A percentile compares a stretch with the other conserved stretches of the same genome.
phyloP scores from a whole-genome alignment of 2,797 vertebrate genomes.

The Hephaestus fuliginosus region DNA sequence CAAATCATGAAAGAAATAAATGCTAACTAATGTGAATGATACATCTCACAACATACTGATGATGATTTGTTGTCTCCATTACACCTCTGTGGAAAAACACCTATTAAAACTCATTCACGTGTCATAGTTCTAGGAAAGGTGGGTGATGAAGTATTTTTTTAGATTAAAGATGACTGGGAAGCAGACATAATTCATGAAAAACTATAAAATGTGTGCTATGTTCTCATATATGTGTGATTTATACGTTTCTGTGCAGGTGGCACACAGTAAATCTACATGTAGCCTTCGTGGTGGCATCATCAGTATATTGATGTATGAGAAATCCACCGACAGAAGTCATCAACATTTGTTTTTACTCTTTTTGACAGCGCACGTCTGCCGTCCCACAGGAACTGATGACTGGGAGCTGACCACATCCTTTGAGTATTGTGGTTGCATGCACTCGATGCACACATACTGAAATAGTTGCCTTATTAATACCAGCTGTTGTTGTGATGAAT shows the following conservation, averaged over 20 bases:
- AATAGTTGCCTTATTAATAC: slow-evolving; percentile 31
- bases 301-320: background rate
- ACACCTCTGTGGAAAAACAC: background rate
- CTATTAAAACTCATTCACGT: background rate
- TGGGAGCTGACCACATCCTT: background rate
- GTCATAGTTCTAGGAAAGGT: background rate
- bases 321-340: background rate
- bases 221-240: background rate
- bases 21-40: background rate
- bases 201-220: background rate
- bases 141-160: background rate
- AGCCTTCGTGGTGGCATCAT: background rate
- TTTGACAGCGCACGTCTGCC: background rate
- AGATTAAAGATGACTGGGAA: background rate
- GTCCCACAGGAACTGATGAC: no score
- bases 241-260: background rate
- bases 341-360: background rate
- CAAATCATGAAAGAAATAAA: background rate
- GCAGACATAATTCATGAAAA: background rate
- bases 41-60: background rate
- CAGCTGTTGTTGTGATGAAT: slow-evolving; percentile 38
- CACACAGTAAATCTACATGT: background rate
- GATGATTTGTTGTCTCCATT: background rate
- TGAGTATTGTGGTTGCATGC: slow-evolving; percentile 1
- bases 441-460: background rate